These are phyloP conservation scores for Stomatorhinus ivindoensis DNA, from an alignment of 2,113 vertebrate species.

Conservation along the genomic window DNA sequence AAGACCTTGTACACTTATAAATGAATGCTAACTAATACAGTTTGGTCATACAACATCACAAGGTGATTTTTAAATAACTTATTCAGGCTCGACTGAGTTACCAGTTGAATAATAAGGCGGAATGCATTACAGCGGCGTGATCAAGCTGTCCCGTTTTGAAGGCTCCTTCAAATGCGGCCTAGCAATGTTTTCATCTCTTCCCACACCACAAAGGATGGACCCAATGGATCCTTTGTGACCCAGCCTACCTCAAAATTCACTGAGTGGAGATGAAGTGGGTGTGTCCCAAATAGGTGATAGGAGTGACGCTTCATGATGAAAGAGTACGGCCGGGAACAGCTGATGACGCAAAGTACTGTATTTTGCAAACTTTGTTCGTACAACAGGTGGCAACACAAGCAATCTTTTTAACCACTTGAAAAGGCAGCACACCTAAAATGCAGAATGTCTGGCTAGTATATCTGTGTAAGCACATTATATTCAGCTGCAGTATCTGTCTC, in stretches of 20 bases:
- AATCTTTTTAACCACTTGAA: background rate
- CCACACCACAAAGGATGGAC: too few species aligned
- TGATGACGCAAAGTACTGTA: background rate
- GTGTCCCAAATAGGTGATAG: background rate
- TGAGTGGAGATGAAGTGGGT: background rate
- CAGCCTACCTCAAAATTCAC: background rate
- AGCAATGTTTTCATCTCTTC: background rate
- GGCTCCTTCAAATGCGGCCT: background rate
- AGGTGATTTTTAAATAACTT: background rate
- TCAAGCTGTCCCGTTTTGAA: background rate
- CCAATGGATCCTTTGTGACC: background rate
- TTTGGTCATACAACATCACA: background rate
- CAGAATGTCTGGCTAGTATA: background rate
- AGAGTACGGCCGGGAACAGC: background rate
- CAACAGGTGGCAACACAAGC: background rate
- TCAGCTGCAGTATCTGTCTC: too few species aligned
- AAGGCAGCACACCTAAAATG: background rate
- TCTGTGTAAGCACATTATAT: too few species aligned
- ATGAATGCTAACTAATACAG: background rate
- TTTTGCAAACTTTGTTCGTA: background rate
- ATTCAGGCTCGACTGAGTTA: background rate
- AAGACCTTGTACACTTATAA: background rate
- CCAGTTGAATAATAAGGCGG: background rate
- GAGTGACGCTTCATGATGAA: background rate
- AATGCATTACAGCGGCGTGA: background rate